A percentile compares a stretch with the other conserved stretches of the same genome.
phyloP scores from a whole-genome alignment of 53 echinoderm and acorn worm genomes.

The Arbacia lixula region DNA sequence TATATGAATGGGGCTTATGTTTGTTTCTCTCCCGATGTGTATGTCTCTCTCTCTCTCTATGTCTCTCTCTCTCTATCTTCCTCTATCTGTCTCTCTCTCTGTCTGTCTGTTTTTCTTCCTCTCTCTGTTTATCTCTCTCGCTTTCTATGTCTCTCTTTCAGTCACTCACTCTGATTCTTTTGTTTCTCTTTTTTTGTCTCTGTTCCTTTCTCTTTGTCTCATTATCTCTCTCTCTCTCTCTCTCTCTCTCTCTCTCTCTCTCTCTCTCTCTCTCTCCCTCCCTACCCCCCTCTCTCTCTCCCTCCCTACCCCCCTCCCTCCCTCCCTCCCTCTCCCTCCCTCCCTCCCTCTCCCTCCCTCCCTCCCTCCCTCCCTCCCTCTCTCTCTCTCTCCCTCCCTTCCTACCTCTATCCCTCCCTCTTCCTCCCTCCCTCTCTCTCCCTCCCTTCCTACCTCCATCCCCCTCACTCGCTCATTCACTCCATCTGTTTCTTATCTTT shows the following conservation, averaged over 20 bases:
- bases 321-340: background rate
- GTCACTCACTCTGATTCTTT: background rate
- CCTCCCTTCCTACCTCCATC: background rate
- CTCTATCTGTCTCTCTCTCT: background rate
- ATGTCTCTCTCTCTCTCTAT: too few species aligned
- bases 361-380: background rate
- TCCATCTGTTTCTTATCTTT: background rate
- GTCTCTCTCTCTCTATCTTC: background rate
- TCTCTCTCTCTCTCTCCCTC: background rate
- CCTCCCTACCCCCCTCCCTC: background rate
- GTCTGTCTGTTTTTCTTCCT: background rate
- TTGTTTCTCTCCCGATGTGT: too few species aligned
- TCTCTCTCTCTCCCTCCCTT: background rate
- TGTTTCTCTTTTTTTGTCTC: background rate
- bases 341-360: background rate
- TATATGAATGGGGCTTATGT: too few species aligned
- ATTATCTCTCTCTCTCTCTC: background rate
- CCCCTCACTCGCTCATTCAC: background rate
- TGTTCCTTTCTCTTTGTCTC: background rate
- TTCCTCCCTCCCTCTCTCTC: background rate
- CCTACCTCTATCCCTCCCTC: background rate
- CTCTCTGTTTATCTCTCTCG: background rate
- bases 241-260: background rate
- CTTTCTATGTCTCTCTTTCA: background rate
- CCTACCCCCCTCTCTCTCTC: background rate